phyloP scores from a whole-genome alignment of 1,140 invertebrate species.

The Stegodyphus dumicola region DNA sequence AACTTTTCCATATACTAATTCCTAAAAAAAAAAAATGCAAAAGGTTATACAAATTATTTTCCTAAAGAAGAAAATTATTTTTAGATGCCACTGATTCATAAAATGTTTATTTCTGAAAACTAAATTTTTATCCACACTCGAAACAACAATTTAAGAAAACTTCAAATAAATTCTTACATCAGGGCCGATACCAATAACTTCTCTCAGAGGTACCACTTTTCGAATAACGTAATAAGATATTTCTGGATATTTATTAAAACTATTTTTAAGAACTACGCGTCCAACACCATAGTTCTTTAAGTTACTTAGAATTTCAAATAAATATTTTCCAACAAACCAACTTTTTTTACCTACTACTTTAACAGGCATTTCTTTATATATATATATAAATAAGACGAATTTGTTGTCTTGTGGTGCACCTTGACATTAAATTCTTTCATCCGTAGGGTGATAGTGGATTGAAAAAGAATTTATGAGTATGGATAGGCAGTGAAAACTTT shows the following conservation, averaged over 20 bases:
- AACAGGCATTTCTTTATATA: conserved; percentile 23
- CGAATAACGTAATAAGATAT: conserved; percentile 26
- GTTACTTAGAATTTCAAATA: conserved; percentile 50
- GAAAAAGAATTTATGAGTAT: too few relatives aligned
- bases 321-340: conserved; percentile 38
- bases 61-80: too few relatives aligned
- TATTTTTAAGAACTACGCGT: conserved; percentile 35
- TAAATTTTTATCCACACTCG: not conserved
- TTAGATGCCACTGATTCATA: too few relatives aligned
- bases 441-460: too few relatives aligned
- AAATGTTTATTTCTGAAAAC: not conserved
- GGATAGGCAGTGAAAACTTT: too few relatives aligned
- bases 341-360: conserved; percentile 39
- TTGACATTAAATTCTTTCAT: too few relatives aligned
- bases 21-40: conserved; percentile 4
- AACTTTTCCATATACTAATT: conserved; percentile 56
- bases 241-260: conserved; percentile 35
- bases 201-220: conserved; percentile 42
- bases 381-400: not conserved
- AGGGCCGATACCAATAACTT: conserved; percentile 31
- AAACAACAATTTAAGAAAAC: not conserved
- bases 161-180: conserved; percentile 22
- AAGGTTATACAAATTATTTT: too few relatives aligned
- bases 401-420: too few relatives aligned
- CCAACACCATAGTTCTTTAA: conserved; percentile 55